These are phyloP conservation scores for Enteromius argenteus DNA, from an alignment of 2,797 vertebrate species.

Conservation along the genomic window DNA sequence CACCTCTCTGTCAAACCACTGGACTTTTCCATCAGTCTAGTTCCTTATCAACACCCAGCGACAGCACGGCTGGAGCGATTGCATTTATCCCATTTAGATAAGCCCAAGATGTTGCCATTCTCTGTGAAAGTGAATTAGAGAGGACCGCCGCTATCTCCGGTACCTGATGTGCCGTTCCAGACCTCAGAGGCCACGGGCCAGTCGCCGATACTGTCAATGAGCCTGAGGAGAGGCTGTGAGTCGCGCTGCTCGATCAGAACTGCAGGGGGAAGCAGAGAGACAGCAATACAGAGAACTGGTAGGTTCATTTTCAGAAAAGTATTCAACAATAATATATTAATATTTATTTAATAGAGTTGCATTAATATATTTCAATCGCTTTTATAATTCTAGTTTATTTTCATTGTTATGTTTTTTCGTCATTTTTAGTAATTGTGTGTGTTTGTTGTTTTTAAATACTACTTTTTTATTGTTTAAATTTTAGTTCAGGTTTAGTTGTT, in stretches of 20 bases:
- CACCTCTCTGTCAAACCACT: constrained; percentile 14
- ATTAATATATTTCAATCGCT: background rate
- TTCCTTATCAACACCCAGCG: constrained; percentile 53
- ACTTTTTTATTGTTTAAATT: background rate
- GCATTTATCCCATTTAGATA: constrained; percentile 54
- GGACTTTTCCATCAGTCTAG: constrained; percentile 45
- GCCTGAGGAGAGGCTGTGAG: constrained; percentile 87
- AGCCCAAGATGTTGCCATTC: constrained; percentile 34
- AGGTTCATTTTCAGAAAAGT: background rate
- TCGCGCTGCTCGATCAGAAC: constrained; percentile 91
- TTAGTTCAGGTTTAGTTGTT: background rate
- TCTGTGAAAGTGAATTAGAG: constrained; percentile 37
- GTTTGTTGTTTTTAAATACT: background rate
- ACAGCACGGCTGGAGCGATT: constrained; percentile 39
- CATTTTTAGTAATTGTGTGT: background rate
- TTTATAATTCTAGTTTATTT: background rate
- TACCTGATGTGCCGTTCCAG: constrained; percentile 88
- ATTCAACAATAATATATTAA: background rate
- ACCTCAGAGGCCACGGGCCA: constrained; percentile 91
- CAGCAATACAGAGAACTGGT: background rate
- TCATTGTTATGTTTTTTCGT: background rate
- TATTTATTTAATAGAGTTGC: background rate
- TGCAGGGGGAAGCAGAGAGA: constrained; percentile 63
- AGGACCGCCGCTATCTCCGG: constrained; percentile 39
- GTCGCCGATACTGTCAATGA: constrained; percentile 84